These are phyloP conservation scores for Alligator sinensis DNA, from an alignment of 2,113 vertebrate species.

Conservation along the genomic window DNA sequence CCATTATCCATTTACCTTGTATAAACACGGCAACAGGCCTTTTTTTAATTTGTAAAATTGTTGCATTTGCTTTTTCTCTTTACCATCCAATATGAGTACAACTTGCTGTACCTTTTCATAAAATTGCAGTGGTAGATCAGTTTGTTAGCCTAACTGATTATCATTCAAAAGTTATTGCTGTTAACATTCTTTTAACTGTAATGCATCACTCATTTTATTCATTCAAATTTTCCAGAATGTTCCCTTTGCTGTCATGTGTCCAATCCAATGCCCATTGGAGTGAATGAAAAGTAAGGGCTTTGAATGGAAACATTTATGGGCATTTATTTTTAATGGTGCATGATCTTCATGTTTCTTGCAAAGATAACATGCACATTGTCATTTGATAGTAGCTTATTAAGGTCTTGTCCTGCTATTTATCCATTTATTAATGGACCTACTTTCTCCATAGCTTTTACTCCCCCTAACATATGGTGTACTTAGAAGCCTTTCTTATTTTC, in stretches of 20 bases:
- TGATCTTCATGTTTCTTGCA: not conserved
- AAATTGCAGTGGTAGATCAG: too few relatives aligned
- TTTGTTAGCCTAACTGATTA: too few relatives aligned
- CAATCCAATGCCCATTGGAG: not conserved
- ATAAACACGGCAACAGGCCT: too few relatives aligned
- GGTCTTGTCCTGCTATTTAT: not conserved
- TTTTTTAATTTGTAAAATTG: too few relatives aligned
- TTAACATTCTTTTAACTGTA: not conserved
- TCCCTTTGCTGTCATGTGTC: not conserved
- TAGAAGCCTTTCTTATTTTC: not conserved
- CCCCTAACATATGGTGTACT: not conserved
- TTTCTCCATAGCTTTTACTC: not conserved
- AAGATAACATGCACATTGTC: not conserved
- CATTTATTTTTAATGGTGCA: not conserved
- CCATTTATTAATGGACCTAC: not conserved
- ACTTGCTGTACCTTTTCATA: too few relatives aligned
- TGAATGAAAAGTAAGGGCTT: not conserved
- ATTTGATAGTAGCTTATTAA: not conserved
- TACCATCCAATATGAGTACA: too few relatives aligned
- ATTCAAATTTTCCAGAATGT: not conserved
- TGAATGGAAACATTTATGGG: rapidly evolving
- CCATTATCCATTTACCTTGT: too few relatives aligned
- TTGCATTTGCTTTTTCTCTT: too few relatives aligned
- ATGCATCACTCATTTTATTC: not conserved
- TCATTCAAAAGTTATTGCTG: too few relatives aligned